Evolutionary conservation across 1,140 invertebrate genomes (phyloP).

Genomic region (Hestina assimilis): DNA sequence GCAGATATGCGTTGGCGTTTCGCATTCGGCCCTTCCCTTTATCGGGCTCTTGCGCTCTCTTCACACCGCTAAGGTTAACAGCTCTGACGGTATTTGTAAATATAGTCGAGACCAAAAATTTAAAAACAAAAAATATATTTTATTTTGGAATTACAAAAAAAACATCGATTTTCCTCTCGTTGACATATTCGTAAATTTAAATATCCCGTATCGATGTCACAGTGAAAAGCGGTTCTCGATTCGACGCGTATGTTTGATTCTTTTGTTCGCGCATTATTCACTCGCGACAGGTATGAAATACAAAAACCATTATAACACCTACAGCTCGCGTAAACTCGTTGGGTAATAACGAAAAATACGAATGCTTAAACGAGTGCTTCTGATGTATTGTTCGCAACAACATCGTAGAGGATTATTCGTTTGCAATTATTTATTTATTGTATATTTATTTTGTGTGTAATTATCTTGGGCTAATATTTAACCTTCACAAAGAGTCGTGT

Average conservation of each 20-base stretch:
- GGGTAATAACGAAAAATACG: conserved; percentile 39
- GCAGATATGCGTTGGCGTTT: conserved; percentile 46
- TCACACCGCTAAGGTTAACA: conserved; percentile 49
- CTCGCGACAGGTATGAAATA: conserved; percentile 57
- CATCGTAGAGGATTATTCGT: not conserved
- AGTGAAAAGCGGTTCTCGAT: conserved; percentile 59
- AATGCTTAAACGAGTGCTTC: conserved; percentile 16
- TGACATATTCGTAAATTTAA: conserved; percentile 14
- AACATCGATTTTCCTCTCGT: conserved; percentile 26
- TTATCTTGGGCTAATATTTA: not conserved
- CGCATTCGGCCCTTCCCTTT: conserved; percentile 40
- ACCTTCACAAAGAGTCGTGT: conserved; percentile 1
- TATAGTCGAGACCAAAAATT: conserved; percentile 37
- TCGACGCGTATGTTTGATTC: conserved; percentile 68
- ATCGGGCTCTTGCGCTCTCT: not conserved
- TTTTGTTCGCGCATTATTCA: conserved; percentile 66
- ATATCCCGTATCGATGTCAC: conserved; percentile 46
- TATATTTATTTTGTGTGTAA: not conserved
- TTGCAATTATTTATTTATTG: conserved; percentile 7
- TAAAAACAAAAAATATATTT: not conserved
- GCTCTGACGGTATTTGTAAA: conserved; percentile 66
- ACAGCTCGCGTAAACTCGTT: conserved; percentile 42
- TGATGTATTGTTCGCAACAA: conserved; percentile 6
- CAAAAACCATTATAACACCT: conserved; percentile 62
- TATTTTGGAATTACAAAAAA: conserved; percentile 2